Evolutionary conservation across 2,888 invertebrate genomes (phyloP).

Genomic region (Latrodectus elegans): DNA sequence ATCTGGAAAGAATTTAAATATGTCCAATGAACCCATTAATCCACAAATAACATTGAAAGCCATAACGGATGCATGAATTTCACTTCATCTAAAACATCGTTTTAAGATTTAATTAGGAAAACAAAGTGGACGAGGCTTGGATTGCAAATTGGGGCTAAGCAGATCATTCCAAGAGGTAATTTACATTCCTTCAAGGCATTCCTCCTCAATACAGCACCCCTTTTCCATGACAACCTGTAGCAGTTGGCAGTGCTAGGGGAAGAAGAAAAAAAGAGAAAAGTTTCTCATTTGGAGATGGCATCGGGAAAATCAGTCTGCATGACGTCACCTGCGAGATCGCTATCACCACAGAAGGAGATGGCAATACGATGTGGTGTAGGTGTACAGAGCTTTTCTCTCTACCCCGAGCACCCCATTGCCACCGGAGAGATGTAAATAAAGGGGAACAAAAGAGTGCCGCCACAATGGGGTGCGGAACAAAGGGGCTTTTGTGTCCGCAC

Average conservation of each 20-base stretch:
- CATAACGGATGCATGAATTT: no score
- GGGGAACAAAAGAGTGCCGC: constrained; percentile 60
- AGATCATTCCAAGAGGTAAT: no score
- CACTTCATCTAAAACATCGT: no score
- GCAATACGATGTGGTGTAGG: constrained; percentile 34
- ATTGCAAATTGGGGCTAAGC: no score
- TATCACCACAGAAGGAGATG: background rate
- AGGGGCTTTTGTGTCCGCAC: constrained; percentile 46
- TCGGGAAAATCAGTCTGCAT: background rate
- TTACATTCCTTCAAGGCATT: no score
- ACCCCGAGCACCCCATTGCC: constrained; percentile 34
- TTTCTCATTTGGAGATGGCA: background rate
- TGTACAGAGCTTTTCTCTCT: constrained; percentile 23
- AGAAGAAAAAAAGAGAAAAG: background rate
- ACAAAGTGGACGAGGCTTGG: no score
- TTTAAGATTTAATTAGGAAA: no score
- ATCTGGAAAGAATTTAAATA: no score
- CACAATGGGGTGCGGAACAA: constrained; percentile 62
- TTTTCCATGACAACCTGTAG: background rate
- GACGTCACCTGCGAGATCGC: constrained; percentile 32
- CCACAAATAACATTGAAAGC: no score
- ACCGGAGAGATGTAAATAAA: constrained; percentile 60
- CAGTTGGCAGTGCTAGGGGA: background rate
- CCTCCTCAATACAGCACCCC: background rate
- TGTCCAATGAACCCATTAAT: no score